Evolutionary conservation across 2,113 vertebrate genomes (phyloP).

Genomic region (Sula dactylatra): DNA sequence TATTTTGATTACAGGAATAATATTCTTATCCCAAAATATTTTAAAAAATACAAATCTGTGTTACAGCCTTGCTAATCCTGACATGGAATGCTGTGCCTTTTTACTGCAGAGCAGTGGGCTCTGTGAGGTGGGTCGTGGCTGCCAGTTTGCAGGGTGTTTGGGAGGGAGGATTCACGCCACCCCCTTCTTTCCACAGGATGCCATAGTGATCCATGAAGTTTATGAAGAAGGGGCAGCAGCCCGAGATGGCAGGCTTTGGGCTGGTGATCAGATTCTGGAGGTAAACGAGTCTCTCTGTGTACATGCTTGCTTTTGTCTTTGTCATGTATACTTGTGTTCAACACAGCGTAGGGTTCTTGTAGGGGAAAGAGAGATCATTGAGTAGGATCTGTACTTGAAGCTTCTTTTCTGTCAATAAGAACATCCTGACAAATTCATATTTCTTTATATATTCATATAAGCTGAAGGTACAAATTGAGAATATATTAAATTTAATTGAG

Average conservation of each 20-base stretch:
- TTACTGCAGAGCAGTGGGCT: background rate
- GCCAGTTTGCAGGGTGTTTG: background rate
- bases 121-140: fast-evolving
- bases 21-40: background rate
- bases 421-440: background rate
- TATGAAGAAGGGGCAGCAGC: slow-evolving; percentile 97
- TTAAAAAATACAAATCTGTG: background rate
- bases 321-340: background rate
- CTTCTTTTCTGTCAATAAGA: background rate
- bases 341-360: background rate
- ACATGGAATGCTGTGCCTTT: background rate
- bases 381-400: background rate
- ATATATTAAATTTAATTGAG: slow-evolving; percentile 54
- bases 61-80: background rate
- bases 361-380: background rate
- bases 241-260: slow-evolving; percentile 91
- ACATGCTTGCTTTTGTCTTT: background rate
- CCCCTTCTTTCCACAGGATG: slow-evolving; percentile 77
- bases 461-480: slow-evolving; percentile 41
- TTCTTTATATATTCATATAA: slow-evolving; percentile 22
- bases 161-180: background rate
- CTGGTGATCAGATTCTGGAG: slow-evolving; percentile 95
- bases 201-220: slow-evolving; percentile 97
- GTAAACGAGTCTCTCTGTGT: slow-evolving; percentile 45
- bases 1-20: background rate